Evolutionary conservation across 2,113 vertebrate genomes (phyloP).

Genomic region (Chlorodrepanis virens): DNA sequence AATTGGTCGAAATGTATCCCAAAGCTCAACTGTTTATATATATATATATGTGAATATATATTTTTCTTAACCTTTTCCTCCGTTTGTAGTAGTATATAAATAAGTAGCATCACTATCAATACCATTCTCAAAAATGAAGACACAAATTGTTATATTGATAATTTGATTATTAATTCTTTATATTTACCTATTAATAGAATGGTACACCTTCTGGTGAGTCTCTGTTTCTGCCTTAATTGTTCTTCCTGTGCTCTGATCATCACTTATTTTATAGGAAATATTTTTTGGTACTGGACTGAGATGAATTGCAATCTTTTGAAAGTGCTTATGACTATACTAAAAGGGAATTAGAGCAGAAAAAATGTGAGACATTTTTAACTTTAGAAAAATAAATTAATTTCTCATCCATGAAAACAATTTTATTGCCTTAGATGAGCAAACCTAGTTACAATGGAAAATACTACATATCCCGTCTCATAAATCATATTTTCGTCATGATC

Average conservation of each 20-base stretch:
- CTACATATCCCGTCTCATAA: background rate
- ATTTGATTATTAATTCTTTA: background rate
- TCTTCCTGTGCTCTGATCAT: background rate
- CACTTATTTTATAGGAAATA: background rate
- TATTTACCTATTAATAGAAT: background rate
- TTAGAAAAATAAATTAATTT: background rate
- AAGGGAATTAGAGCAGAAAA: background rate
- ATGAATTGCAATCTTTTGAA: background rate
- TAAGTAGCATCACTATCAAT: background rate
- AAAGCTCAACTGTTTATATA: background rate
- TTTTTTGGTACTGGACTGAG: background rate
- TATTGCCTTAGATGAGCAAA: background rate
- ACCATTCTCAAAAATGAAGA: background rate
- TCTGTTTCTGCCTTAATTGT: background rate
- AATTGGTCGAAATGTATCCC: conserved; percentile 8
- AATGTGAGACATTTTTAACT: background rate
- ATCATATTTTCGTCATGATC: background rate
- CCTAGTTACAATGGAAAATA: background rate
- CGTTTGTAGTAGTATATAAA: background rate
- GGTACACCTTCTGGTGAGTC: background rate
- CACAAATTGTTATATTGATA: background rate
- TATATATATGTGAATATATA: background rate
- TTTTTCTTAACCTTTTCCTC: background rate
- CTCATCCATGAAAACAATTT: background rate
- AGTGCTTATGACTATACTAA: background rate